phyloP scores from a whole-genome alignment of 2,888 invertebrate genomes.

The Imbricaverruca yamaguchii region DNA sequence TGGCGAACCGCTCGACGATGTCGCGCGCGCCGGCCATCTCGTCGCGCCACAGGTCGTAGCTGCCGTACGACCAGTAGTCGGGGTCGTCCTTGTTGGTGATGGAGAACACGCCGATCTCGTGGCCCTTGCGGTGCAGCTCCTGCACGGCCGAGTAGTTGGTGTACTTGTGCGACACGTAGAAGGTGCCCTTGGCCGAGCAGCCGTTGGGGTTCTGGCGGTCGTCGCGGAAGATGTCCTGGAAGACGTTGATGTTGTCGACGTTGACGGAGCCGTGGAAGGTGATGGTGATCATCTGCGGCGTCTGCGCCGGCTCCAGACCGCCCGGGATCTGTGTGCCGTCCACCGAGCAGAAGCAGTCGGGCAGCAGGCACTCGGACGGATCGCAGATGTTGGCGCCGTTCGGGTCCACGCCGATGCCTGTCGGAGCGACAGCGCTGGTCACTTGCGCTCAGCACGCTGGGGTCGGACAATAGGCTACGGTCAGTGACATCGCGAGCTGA shows the following conservation, averaged over 20 bases:
- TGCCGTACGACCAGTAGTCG: constrained; percentile 77
- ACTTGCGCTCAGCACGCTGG: no score
- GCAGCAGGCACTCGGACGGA: constrained; percentile 37
- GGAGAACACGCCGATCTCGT: constrained; percentile 86
- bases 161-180: constrained; percentile 40
- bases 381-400: constrained; percentile 40
- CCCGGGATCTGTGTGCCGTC: constrained; percentile 40
- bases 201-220: constrained; percentile 40
- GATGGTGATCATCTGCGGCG: constrained; percentile 41
- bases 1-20: constrained; percentile 66
- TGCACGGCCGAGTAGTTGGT: constrained; percentile 41
- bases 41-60: constrained; percentile 85
- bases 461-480: no score
- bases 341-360: constrained; percentile 40
- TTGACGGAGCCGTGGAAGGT: constrained; percentile 41
- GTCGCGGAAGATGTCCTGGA: constrained; percentile 38
- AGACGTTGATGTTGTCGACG: constrained; percentile 40
- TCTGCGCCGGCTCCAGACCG: constrained; percentile 37
- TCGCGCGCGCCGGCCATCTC: constrained; percentile 88
- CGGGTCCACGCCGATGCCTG: constrained; percentile 39
- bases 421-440: neutral
- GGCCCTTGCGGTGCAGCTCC: constrained; percentile 57
- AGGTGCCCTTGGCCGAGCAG: constrained; percentile 39
- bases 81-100: constrained; percentile 88
- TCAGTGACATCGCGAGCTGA: no score